Percentiles rank a stretch among this genome's conserved stretches.
Evolutionary conservation across 2,888 invertebrate species (phyloP).

Genomic region (Xylota sylvarum): DNA sequence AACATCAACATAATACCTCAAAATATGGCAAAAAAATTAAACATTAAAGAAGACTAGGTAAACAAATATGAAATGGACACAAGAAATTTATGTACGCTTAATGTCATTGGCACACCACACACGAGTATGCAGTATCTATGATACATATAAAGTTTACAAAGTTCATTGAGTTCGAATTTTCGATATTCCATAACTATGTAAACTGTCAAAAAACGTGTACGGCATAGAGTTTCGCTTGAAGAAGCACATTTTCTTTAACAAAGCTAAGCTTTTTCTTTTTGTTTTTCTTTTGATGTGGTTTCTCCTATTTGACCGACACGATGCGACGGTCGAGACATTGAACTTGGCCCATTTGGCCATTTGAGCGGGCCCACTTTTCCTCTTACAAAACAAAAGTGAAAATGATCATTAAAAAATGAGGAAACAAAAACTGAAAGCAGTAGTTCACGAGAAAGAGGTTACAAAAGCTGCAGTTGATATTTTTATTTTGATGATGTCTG

Average conservation of each 20-base stretch:
- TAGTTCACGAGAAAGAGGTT: conserved; percentile 41
- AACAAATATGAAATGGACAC: neutral
- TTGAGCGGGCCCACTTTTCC: conserved; percentile 61
- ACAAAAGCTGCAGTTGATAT: conserved; percentile 14
- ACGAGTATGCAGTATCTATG: no score
- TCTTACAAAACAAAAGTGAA: conserved; percentile 68
- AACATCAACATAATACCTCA: conserved; percentile 7
- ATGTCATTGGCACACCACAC: conserved; percentile 20
- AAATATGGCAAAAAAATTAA: neutral
- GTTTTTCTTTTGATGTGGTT: conserved; percentile 8
- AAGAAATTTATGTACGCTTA: conserved; percentile 12
- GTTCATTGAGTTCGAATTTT: conserved; percentile 55
- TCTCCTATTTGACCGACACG: conserved; percentile 49
- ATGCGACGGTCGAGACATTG: conserved; percentile 61
- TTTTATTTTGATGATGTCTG: conserved; percentile 50
- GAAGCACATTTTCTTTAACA: conserved; percentile 56
- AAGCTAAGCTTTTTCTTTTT: conserved; percentile 5
- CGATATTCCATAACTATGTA: conserved; percentile 12
- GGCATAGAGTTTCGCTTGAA: conserved; percentile 68
- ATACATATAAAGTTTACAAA: conserved; percentile 39
- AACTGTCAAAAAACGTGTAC: conserved; percentile 46
- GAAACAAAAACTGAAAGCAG: conserved; percentile 32
- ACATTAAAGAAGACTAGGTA: neutral
- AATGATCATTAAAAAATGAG: conserved; percentile 49
- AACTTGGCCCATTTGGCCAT: conserved; percentile 72